A percentile compares a stretch with the other conserved stretches of the same genome.
phyloP scores from a whole-genome alignment of 2,113 vertebrate species.

The Tympanuchus pallidicinctus region DNA sequence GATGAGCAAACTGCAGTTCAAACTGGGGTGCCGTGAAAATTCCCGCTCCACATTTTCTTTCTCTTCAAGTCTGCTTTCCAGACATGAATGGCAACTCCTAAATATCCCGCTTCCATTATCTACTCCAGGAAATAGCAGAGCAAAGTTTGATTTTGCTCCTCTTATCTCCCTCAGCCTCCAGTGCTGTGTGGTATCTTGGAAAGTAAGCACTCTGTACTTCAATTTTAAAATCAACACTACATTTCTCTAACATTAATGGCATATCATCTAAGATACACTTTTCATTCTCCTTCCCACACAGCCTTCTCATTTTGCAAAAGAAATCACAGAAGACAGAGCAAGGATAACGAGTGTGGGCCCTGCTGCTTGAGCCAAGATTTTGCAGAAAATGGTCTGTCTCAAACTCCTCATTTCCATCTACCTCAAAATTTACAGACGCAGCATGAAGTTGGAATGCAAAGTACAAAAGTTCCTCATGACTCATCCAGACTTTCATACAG shows the following conservation, averaged over 20 bases:
- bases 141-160: not conserved
- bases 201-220: not conserved
- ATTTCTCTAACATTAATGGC: not conserved
- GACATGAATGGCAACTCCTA: not conserved
- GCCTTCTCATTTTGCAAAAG: not conserved
- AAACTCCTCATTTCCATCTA: not conserved
- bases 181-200: not conserved
- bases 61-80: not conserved
- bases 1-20: not conserved
- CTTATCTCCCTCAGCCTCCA: not conserved
- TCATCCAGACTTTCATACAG: not conserved
- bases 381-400: not conserved
- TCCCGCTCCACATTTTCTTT: not conserved
- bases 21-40: not conserved
- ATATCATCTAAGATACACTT: not conserved
- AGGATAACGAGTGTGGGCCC: not conserved
- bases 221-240: not conserved
- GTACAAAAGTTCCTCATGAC: slow-evolving; percentile 12
- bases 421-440: slow-evolving; percentile 35
- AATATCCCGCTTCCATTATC: not conserved
- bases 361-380: not conserved
- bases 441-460: not conserved
- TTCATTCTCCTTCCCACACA: not conserved
- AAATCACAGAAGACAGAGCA: not conserved
- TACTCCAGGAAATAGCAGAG: not conserved